Evolutionary conservation across 1,140 invertebrate genomes (phyloP).

Genomic region (Ooceraea biroi): DNA sequence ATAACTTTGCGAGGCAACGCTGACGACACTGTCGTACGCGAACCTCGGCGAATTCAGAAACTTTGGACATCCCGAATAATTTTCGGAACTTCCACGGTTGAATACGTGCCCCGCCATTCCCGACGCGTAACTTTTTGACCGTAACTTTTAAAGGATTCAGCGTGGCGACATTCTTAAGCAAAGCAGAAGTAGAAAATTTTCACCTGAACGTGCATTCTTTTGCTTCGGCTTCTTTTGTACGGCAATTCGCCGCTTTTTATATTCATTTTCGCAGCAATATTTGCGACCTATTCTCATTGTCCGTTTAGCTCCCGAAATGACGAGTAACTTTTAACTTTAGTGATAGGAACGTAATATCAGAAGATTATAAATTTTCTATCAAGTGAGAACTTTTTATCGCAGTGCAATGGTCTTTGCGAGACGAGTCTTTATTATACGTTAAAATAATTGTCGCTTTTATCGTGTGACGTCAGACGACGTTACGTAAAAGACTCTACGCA

Average conservation of each 20-base stretch:
- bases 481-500: constrained; percentile 18
- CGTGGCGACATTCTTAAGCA: constrained; percentile 48
- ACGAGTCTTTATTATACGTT: neutral
- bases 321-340: neutral
- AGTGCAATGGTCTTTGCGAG: neutral
- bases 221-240: neutral
- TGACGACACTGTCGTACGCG: constrained; percentile 19
- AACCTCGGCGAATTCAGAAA: constrained; percentile 60
- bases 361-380: neutral
- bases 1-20: constrained; percentile 39
- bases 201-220: constrained; percentile 13
- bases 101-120: constrained; percentile 50
- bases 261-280: constrained; percentile 7
- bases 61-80: constrained; percentile 58
- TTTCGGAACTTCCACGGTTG: constrained; percentile 44
- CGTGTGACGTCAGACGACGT: constrained; percentile 38
- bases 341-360: neutral
- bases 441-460: constrained; percentile 25
- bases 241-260: constrained; percentile 28
- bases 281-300: constrained; percentile 3
- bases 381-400: constrained; percentile 8
- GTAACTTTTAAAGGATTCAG: constrained; percentile 62
- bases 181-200: constrained; percentile 52
- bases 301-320: constrained; percentile 11
- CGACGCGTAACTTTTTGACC: constrained; percentile 51